phyloP scores from a whole-genome alignment of 1,140 invertebrate species.

The Idris sp. region DNA sequence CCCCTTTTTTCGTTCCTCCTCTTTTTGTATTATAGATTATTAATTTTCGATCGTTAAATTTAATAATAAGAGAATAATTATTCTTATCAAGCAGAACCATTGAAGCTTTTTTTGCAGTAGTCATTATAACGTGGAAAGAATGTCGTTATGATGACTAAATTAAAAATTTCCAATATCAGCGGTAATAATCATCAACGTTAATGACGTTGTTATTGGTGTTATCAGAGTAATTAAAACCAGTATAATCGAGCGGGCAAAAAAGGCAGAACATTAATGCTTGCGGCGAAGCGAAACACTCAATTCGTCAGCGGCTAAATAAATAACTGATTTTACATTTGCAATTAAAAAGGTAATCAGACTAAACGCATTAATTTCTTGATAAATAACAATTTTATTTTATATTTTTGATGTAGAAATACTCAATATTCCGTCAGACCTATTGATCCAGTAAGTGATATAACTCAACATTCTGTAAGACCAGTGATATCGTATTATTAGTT shows the following conservation, averaged over 20 bases:
- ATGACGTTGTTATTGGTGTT: slow-evolving; percentile 33
- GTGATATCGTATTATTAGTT: too few relatives aligned
- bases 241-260: slow-evolving; percentile 29
- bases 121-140: not conserved
- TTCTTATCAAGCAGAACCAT: too few relatives aligned
- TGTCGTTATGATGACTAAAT: slow-evolving; percentile 3
- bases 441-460: too few relatives aligned
- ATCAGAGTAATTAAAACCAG: slow-evolving; percentile 37
- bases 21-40: too few relatives aligned
- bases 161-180: slow-evolving; percentile 33
- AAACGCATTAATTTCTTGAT: slow-evolving; percentile 52
- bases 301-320: slow-evolving; percentile 28
- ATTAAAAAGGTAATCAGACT: slow-evolving; percentile 41
- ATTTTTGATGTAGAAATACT: too few relatives aligned
- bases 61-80: too few relatives aligned
- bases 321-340: slow-evolving; percentile 36
- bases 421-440: too few relatives aligned
- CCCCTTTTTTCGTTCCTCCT: too few relatives aligned
- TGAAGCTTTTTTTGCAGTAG: not conserved
- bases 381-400: too few relatives aligned
- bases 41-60: too few relatives aligned
- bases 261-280: not conserved
- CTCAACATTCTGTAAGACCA: too few relatives aligned
- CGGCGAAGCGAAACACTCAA: slow-evolving; percentile 4
- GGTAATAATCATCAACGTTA: slow-evolving; percentile 25